Conservation (phyloP, 2,113 vertebrate species). For the Aleadryas rufinucha region DNA sequence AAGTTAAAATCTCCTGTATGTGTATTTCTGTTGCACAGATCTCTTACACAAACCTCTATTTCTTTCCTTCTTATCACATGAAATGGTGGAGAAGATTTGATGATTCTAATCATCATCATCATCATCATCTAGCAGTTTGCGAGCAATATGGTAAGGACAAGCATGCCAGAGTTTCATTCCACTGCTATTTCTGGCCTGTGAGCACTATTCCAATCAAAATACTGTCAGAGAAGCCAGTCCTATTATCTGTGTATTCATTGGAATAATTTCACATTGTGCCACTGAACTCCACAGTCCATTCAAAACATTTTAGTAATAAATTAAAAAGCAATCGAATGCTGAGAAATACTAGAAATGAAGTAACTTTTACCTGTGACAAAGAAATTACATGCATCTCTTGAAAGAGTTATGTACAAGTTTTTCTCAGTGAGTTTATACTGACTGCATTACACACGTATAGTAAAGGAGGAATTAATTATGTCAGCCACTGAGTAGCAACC, state of each 20-base stretch:
- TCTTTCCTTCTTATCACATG: background rate
- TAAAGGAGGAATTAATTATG: background rate
- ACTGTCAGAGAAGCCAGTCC: background rate
- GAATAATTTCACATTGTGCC: background rate
- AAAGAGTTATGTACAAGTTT: background rate
- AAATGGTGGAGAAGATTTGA: background rate
- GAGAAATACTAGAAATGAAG: background rate
- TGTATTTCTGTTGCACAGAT: background rate
- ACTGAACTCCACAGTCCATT: background rate
- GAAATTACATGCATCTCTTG: background rate
- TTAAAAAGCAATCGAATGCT: background rate
- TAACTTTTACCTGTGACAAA: background rate
- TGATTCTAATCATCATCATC: background rate
- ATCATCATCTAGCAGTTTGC: background rate
- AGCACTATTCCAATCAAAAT: background rate
- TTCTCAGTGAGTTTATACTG: background rate
- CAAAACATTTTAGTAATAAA: background rate
- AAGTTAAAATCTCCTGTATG: background rate
- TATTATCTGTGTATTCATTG: background rate
- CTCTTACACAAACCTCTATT: background rate
- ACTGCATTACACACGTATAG: accelerated
- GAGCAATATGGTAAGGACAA: background rate
- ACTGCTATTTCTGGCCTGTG: background rate
- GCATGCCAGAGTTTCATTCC: background rate
- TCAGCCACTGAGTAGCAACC: background rate